A percentile compares a stretch with the other conserved stretches of the same genome.
These are phyloP conservation scores for Sebastes nivosus DNA, from an alignment of 2,797 vertebrate genomes.

Conservation along the genomic window DNA sequence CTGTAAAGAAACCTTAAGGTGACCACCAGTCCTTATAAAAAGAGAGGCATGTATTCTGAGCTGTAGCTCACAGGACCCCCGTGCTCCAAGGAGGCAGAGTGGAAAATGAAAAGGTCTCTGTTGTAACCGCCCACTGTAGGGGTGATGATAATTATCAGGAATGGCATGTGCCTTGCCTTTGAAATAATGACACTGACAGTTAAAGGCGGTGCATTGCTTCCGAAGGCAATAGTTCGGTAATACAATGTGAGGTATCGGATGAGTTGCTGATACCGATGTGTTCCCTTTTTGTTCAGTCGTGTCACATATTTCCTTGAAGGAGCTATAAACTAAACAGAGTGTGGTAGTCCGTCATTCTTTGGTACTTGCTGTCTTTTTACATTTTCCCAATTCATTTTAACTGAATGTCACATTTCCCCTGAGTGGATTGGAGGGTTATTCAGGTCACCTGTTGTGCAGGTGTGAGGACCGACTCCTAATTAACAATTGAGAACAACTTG, in stretches of 20 bases:
- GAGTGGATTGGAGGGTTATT: too few relatives aligned
- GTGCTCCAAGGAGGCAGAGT: not conserved
- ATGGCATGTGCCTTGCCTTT: slow-evolving; percentile 10
- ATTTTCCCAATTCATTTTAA: too few relatives aligned
- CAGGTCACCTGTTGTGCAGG: too few relatives aligned
- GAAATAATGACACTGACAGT: slow-evolving; percentile 15
- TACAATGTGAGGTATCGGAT: not conserved
- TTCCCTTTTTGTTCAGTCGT: rapidly evolving
- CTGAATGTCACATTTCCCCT: too few relatives aligned
- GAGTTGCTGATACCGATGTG: not conserved
- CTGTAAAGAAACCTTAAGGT: not conserved
- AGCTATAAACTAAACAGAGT: too few relatives aligned
- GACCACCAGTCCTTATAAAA: not conserved
- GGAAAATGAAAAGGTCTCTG: slow-evolving; percentile 19
- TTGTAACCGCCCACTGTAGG: slow-evolving; percentile 2
- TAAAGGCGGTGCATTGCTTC: not conserved
- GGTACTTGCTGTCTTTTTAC: too few relatives aligned
- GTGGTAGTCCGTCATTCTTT: not conserved
- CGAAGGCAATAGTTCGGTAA: not conserved
- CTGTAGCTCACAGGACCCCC: not conserved
- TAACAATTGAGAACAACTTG: too few relatives aligned
- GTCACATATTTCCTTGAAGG: too few relatives aligned
- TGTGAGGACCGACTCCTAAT: rapidly evolving
- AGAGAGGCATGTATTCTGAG: not conserved
- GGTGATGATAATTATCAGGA: slow-evolving; percentile 34